Evolutionary conservation across 1,140 invertebrate genomes (phyloP).

Genomic region (Anastrepha ludens): DNA sequence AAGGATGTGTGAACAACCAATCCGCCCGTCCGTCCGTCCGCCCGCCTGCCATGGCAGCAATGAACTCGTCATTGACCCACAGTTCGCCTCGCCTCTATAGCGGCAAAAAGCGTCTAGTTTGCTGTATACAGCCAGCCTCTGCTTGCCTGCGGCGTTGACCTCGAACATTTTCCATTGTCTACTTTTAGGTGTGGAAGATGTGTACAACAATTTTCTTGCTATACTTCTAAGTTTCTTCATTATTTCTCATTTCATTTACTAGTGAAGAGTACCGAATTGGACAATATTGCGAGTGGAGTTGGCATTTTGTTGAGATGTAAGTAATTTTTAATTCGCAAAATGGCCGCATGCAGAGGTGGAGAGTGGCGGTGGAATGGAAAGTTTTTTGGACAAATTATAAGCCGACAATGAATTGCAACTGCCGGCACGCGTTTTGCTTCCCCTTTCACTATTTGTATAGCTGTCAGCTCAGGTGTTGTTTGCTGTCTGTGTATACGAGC

Average conservation of each 20-base stretch:
- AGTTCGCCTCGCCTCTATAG: not conserved
- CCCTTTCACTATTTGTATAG: not conserved
- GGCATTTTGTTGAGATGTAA: slow-evolving; percentile 41
- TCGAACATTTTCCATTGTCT: slow-evolving; percentile 40
- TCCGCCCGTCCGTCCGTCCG: not conserved
- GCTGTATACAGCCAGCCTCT: not conserved
- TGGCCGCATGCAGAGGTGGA: not conserved
- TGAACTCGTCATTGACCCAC: not conserved
- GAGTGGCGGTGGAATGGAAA: not conserved
- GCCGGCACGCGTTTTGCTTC: not conserved
- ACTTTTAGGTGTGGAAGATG: slow-evolving; percentile 5
- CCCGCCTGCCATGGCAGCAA: not conserved
- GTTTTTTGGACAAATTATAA: slow-evolving; percentile 48
- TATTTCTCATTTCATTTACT: slow-evolving; percentile 24
- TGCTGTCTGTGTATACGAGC: not conserved
- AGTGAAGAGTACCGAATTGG: not conserved
- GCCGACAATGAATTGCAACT: slow-evolving; percentile 38
- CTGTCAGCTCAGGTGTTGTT: slow-evolving; percentile 47
- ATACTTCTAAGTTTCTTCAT: not conserved
- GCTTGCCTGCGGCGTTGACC: not conserved
- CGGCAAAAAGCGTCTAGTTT: not conserved
- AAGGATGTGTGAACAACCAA: not conserved
- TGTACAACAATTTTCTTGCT: slow-evolving; percentile 6
- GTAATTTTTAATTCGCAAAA: slow-evolving; percentile 47
- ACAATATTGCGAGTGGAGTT: slow-evolving; percentile 5